Percentiles rank a stretch among this genome's conserved stretches.
phyloP scores from a whole-genome alignment of 1,140 invertebrate genomes.

The Ceratosolen fusciceps region DNA sequence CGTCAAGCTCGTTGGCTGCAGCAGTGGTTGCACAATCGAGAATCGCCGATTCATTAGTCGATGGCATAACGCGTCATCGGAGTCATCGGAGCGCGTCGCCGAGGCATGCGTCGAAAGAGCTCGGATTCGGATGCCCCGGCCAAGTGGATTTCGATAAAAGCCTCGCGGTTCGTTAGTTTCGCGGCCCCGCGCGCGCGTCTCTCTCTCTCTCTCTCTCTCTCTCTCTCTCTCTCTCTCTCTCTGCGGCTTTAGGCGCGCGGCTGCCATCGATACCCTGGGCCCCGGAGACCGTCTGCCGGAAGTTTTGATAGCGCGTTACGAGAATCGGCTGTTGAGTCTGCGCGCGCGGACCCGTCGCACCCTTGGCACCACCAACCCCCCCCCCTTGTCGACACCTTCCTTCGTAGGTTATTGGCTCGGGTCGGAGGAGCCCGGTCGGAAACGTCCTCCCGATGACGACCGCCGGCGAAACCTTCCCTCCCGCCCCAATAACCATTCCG shows the following conservation, averaged over 20 bases:
- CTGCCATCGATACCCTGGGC: slow-evolving; percentile 4
- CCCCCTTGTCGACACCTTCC: too few species aligned
- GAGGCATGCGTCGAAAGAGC: slow-evolving; percentile 3
- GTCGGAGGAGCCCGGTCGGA: background rate
- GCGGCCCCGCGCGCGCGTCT: background rate
- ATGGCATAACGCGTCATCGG: slow-evolving; percentile 26
- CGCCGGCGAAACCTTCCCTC: background rate
- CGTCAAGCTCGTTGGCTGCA: too few species aligned
- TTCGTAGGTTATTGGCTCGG: slow-evolving; percentile 16
- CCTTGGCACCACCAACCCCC: background rate
- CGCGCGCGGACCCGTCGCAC: background rate
- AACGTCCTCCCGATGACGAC: background rate
- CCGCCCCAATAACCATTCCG: background rate
- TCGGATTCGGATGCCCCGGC: slow-evolving; percentile 9
- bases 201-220: too few species aligned
- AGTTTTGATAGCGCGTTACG: slow-evolving; percentile 32
- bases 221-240: too few species aligned
- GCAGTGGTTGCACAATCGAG: slow-evolving; percentile 5
- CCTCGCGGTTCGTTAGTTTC: too few species aligned
- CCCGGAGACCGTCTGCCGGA: background rate
- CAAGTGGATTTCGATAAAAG: slow-evolving; percentile 25
- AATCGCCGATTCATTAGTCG: slow-evolving; percentile 1
- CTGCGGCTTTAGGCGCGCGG: background rate
- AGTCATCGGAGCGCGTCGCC: slow-evolving; percentile 12
- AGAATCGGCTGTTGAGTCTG: slow-evolving; percentile 17